phyloP scores from a whole-genome alignment of 23 tunicate species.

The Aplidium turbinatum region DNA sequence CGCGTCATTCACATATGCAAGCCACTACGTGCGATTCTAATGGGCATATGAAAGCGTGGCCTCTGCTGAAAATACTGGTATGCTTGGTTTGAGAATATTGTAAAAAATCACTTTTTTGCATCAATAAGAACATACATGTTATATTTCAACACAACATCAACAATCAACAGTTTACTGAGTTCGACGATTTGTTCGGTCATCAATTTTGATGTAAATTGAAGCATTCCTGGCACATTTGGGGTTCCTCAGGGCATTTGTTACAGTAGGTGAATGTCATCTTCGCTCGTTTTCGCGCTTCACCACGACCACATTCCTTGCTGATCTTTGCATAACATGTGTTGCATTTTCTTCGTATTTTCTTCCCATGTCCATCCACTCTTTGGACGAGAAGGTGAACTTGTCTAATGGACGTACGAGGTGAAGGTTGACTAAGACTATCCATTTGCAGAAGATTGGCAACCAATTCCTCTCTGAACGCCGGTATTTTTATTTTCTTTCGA shows the following conservation, averaged over 20 bases:
- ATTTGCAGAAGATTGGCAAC: constrained; percentile 20
- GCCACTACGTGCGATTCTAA: constrained; percentile 28
- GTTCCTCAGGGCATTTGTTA: constrained; percentile 27
- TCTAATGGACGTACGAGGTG: constrained; percentile 16
- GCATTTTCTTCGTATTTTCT: constrained; percentile 19
- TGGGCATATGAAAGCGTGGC: constrained; percentile 31
- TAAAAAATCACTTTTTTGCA: constrained; percentile 18
- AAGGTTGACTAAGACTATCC: constrained; percentile 11
- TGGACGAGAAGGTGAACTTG: constrained; percentile 17
- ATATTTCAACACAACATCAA: no score
- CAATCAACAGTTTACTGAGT: no score
- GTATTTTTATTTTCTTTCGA: constrained; percentile 28
- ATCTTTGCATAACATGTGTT: constrained; percentile 17
- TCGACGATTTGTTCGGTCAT: no score
- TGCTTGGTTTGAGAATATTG: constrained; percentile 29
- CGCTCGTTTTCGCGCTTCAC: constrained; percentile 14
- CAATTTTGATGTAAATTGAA: constrained; percentile 24
- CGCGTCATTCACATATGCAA: constrained; percentile 19
- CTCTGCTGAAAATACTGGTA: constrained; percentile 28
- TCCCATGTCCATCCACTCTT: constrained; percentile 7
- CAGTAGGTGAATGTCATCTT: not conserved
- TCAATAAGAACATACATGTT: no score
- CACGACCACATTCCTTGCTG: constrained; percentile 14
- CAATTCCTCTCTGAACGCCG: constrained; percentile 29
- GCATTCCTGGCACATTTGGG: constrained; percentile 26